These are phyloP conservation scores for Brachyhypopomus occidentalis DNA, from an alignment of 2,113 vertebrate genomes.

Conservation along the genomic window DNA sequence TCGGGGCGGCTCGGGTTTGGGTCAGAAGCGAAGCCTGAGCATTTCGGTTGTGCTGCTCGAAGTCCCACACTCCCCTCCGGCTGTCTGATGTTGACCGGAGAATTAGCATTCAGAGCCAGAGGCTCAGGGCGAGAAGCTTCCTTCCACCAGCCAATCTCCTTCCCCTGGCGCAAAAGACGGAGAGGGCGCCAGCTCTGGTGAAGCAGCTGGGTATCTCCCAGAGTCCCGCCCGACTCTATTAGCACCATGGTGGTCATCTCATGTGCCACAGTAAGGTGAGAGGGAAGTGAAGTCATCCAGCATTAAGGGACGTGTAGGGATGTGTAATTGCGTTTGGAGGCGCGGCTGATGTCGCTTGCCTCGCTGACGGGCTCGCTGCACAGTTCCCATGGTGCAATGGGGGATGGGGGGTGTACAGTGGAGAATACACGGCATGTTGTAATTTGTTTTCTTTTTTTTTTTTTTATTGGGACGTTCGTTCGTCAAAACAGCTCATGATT, in stretches of 20 bases:
- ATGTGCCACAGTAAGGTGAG: not conserved
- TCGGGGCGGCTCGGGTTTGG: no score
- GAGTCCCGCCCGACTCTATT: not conserved
- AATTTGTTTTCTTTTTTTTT: constrained; percentile 25
- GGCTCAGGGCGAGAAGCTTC: not conserved
- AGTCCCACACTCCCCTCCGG: not conserved
- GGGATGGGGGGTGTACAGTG: constrained; percentile 23
- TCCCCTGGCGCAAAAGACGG: constrained; percentile 10
- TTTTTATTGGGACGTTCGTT: constrained; percentile 53
- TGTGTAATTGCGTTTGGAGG: constrained; percentile 31
- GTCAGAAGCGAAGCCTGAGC: no score
- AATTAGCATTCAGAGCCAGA: not conserved
- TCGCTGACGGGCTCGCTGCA: not conserved
- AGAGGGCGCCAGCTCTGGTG: not conserved
- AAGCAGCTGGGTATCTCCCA: not conserved
- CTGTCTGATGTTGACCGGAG: constrained; percentile 34
- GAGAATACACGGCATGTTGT: constrained; percentile 34
- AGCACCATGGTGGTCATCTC: not conserved
- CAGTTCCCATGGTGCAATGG: constrained; percentile 8
- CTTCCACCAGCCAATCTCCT: constrained; percentile 6
- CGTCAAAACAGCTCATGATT: constrained; percentile 67
- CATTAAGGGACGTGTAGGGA: constrained; percentile 17
- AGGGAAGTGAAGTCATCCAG: not conserved
- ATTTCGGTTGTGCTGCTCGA: no score
- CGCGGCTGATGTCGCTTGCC: not conserved